phyloP scores from a whole-genome alignment of 2,113 vertebrate genomes.

The Zapornia atra region DNA sequence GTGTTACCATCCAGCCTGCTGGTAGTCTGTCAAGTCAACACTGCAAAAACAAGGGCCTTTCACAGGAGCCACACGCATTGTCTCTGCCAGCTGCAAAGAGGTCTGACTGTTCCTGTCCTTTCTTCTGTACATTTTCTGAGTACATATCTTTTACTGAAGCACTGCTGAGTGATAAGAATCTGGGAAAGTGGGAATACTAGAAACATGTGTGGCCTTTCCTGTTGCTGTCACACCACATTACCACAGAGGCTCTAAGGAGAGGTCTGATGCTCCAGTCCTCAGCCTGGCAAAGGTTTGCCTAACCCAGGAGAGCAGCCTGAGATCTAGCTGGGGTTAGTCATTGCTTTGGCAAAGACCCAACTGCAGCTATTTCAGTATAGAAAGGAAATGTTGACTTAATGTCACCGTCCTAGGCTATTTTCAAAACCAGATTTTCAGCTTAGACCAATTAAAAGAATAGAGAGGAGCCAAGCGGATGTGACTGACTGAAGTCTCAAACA shows the following conservation, averaged over 20 bases:
- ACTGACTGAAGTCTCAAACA: background rate
- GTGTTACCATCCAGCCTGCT: constrained; percentile 59
- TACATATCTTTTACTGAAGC: background rate
- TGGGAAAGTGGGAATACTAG: constrained; percentile 5
- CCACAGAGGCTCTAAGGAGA: background rate
- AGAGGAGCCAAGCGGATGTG: background rate
- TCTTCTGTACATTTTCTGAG: background rate
- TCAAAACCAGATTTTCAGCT: background rate
- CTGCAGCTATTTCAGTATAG: background rate
- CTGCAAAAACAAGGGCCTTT: constrained; percentile 62
- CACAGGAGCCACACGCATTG: constrained; percentile 48
- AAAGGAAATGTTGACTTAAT: background rate
- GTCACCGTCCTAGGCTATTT: background rate
- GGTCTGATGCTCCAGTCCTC: background rate
- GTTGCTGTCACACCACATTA: background rate
- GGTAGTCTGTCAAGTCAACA: constrained; percentile 14
- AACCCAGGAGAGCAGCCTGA: background rate
- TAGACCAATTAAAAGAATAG: background rate
- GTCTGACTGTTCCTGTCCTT: constrained; percentile 62
- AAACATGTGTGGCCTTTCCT: background rate
- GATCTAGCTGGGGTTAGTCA: background rate
- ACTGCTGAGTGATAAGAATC: background rate
- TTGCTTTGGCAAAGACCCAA: background rate
- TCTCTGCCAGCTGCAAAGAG: constrained; percentile 77
- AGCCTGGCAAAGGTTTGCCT: background rate